Evolutionary conservation across 2,888 invertebrate genomes (phyloP).

Genomic region (Idaea dimidiata): DNA sequence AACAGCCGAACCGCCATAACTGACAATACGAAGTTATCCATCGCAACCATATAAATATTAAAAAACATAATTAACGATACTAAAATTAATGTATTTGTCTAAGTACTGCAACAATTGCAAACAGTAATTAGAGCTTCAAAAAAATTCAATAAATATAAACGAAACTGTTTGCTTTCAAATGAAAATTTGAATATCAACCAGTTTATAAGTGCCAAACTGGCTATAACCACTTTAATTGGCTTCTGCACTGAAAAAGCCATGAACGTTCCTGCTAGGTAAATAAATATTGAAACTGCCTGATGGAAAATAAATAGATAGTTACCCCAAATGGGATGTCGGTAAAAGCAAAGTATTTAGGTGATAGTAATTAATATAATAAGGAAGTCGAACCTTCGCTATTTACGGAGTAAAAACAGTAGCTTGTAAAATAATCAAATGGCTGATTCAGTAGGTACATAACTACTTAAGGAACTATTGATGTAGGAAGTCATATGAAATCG

Average conservation of each 20-base stretch:
- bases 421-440: background rate
- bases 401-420: background rate
- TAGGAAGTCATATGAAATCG: too few relatives aligned
- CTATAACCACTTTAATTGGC: constrained; percentile 27
- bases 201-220: background rate
- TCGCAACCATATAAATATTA: too few relatives aligned
- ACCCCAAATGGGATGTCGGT: constrained; percentile 14
- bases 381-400: background rate
- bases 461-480: too few relatives aligned
- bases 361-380: constrained; percentile 22
- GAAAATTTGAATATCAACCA: background rate
- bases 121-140: background rate
- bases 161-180: background rate
- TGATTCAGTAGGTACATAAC: too few relatives aligned
- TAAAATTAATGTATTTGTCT: too few relatives aligned
- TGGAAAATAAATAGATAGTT: constrained; percentile 47
- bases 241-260: constrained; percentile 34
- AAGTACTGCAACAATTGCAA: background rate
- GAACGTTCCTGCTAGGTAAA: constrained; percentile 31
- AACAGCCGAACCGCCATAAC: too few relatives aligned
- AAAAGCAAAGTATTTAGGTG: constrained; percentile 34
- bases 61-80: too few relatives aligned
- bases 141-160: background rate
- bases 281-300: constrained; percentile 53
- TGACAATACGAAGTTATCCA: too few relatives aligned